Evolutionary conservation across 2,888 invertebrate genomes (phyloP), one percentile per base, ranked within the genome.

Genomic region (Brachyopa scutellaris): DNA sequence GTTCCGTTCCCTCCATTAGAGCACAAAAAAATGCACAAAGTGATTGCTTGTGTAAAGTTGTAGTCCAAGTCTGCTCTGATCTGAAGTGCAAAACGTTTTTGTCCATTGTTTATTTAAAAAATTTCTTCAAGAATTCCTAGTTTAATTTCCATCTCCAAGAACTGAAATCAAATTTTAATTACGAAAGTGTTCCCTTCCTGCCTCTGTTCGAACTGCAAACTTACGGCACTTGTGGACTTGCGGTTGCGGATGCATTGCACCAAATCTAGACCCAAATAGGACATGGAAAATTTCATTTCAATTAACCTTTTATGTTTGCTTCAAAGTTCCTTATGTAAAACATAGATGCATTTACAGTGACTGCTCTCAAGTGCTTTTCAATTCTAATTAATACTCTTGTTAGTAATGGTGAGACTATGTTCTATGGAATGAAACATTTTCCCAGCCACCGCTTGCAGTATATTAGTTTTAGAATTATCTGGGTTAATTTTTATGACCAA

Each of bases 401-500:
- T n/a, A n/a, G 5, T 11, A 21, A 21, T 53, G 21, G 53, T 8
- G 53, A 11, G 21, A 21, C 7, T 11, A 21, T 13, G n/a, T 21
- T 13, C 13, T 21, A 3, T 53, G 36, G 23, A 19, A 53, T 21
- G 33, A 13, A 53, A 36, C 19, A 33, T 53, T 64, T 64, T 51
- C 64, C 64, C 64, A 64, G 26, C 15, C 45, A 21, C 59, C 17
- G 17, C 26, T 26, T 1, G 2, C 7, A 9, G n/a, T n/a, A 26
- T n/a, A 29, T 4, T 26, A 17, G 29, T 51, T 17, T 26, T 15
- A 17, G 38, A 57, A 38, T 57, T 17, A 36, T 26, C 38, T 59
- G 61, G 70, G 70, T 70, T 59, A 70, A 70, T 40, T 51, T 70
- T 70, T 70, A 70, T 70, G 59, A 70, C 70, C 70, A 70, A 51